Evolutionary conservation across 1,140 invertebrate genomes (phyloP).

Genomic region (Helicoverpa zea): DNA sequence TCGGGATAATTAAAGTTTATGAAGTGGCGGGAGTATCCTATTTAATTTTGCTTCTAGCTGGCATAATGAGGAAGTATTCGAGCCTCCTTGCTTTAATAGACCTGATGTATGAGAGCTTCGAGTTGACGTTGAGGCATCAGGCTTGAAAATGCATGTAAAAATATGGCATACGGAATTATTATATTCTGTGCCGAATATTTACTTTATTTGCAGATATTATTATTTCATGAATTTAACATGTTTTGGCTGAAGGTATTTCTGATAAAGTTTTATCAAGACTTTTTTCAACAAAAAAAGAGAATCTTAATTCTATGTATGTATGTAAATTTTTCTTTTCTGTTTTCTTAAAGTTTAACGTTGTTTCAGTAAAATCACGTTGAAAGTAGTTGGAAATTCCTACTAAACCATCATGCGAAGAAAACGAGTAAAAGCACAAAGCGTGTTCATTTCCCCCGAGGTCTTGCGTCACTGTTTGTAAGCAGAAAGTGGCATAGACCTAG

Average conservation of each 20-base stretch:
- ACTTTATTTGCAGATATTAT: no score
- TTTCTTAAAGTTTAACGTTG: no score
- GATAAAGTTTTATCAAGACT: no score
- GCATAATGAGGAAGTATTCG: not conserved
- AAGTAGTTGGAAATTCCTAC: not conserved
- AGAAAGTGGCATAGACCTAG: not conserved
- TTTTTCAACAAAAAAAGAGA: no score
- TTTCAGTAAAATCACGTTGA: not conserved
- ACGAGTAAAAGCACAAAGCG: slow-evolving; percentile 1
- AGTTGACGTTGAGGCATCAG: not conserved
- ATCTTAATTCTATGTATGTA: no score
- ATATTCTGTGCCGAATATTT: no score
- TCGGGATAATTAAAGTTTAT: slow-evolving; percentile 38
- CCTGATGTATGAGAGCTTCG: not conserved
- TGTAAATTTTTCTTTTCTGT: no score
- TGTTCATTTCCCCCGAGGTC: slow-evolving; percentile 23
- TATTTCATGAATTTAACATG: no score
- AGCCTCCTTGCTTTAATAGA: not conserved
- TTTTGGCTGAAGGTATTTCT: no score
- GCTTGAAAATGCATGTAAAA: not conserved
- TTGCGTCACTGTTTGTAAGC: not conserved
- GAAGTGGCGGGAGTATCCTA: slow-evolving; percentile 31
- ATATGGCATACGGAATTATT: no score
- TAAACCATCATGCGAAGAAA: not conserved
- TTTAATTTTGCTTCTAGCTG: slow-evolving; percentile 17